These are phyloP conservation scores for Antedon mediterranea DNA, from an alignment of 53 echinoderm and acorn worm genomes.

Conservation along the genomic window DNA sequence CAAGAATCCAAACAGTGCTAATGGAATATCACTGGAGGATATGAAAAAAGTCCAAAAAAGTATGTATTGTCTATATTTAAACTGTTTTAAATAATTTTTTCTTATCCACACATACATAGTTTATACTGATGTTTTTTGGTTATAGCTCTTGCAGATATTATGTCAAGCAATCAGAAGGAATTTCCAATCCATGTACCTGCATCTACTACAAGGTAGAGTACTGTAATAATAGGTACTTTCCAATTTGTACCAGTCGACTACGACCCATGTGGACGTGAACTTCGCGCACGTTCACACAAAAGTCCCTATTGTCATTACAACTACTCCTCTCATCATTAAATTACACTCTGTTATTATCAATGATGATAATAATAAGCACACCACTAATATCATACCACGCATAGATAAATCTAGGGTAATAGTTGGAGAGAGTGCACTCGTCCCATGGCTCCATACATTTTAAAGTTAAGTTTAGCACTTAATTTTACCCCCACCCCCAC, in stretches of 20 bases:
- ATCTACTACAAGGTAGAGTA: slow-evolving; percentile 35
- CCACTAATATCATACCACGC: too few relatives aligned
- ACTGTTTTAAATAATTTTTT: background rate
- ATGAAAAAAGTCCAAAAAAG: slow-evolving; percentile 50
- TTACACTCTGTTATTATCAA: background rate
- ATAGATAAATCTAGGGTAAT: too few relatives aligned
- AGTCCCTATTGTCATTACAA: background rate
- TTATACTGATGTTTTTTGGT: background rate
- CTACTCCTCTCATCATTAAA: background rate
- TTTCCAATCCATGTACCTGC: slow-evolving; percentile 58
- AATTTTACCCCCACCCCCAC: too few relatives aligned
- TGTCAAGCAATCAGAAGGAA: slow-evolving; percentile 34
- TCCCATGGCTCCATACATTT: too few relatives aligned
- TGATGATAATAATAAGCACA: too few relatives aligned
- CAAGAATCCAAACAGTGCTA: slow-evolving; percentile 45
- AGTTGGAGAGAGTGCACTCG: too few relatives aligned
- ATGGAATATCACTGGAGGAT: slow-evolving; percentile 45
- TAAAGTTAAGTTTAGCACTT: too few relatives aligned
- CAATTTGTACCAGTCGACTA: too few relatives aligned
- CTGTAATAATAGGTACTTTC: too few relatives aligned
- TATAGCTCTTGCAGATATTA: slow-evolving; percentile 36
- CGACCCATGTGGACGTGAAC: too few relatives aligned
- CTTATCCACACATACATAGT: too few relatives aligned
- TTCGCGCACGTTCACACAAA: background rate
- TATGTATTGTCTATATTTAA: slow-evolving; percentile 9